phyloP scores from a whole-genome alignment of 2,113 vertebrate genomes.

The Acinonyx jubatus region DNA sequence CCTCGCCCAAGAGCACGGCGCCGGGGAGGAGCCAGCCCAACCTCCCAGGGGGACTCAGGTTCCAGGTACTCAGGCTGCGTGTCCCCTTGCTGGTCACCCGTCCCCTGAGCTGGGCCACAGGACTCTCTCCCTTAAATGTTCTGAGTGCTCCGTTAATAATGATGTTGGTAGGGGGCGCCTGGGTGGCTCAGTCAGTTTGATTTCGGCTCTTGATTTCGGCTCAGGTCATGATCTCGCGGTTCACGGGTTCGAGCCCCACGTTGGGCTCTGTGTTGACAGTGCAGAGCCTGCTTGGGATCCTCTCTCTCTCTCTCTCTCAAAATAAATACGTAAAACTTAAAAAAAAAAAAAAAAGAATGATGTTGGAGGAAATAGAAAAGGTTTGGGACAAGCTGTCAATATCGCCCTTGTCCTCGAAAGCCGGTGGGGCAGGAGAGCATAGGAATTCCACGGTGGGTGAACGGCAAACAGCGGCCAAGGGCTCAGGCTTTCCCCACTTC shows the following conservation, averaged over 20 bases:
- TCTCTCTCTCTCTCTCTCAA: too few relatives aligned
- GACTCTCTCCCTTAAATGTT: background rate
- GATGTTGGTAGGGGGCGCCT: background rate
- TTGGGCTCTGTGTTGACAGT: too few relatives aligned
- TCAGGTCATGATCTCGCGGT: too few relatives aligned
- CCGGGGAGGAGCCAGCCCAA: background rate
- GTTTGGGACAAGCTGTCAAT: background rate
- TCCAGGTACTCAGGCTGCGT: background rate
- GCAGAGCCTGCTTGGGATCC: too few relatives aligned
- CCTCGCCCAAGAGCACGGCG: background rate
- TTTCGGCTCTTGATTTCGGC: too few relatives aligned
- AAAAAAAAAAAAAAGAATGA: background rate
- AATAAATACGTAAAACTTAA: too few relatives aligned
- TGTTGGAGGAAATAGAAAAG: background rate
- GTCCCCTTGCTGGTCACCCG: background rate
- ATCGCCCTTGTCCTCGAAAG: background rate
- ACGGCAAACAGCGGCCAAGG: background rate
- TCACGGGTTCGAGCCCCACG: too few relatives aligned
- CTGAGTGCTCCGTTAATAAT: background rate
- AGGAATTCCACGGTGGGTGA: background rate
- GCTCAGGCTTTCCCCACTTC: background rate
- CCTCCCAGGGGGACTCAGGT: background rate
- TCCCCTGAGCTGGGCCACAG: background rate
- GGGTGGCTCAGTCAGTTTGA: too few relatives aligned
- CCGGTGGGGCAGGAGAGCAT: too few relatives aligned